A percentile compares a stretch with the other conserved stretches of the same genome.
phyloP scores from a whole-genome alignment of 2,888 invertebrate species.

The Eledona agricola region DNA sequence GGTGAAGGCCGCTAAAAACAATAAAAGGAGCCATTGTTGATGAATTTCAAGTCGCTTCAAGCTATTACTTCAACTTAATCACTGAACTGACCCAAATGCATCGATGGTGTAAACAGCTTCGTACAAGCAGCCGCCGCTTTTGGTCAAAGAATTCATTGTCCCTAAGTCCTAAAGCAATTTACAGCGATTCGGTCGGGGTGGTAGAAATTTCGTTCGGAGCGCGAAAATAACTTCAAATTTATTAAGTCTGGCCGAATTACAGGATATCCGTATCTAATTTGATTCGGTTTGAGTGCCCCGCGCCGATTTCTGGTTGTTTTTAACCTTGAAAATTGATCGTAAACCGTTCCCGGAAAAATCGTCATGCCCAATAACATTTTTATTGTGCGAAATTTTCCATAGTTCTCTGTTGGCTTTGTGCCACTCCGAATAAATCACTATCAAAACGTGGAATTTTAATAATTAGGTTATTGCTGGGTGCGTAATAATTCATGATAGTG shows the following conservation, averaged over 20 bases:
- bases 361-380: slow-evolving; percentile 5
- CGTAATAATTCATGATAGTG: slow-evolving; percentile 24
- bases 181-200: slow-evolving; percentile 20
- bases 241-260: slow-evolving; percentile 24
- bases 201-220: slow-evolving; percentile 7
- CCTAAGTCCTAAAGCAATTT: slow-evolving; percentile 20
- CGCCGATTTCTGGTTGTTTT: slow-evolving; percentile 33
- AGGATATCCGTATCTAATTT: slow-evolving; percentile 37
- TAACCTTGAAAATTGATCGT: slow-evolving; percentile 33
- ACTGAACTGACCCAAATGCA: slow-evolving; percentile 18
- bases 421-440: slow-evolving; percentile 29
- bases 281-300: slow-evolving; percentile 28
- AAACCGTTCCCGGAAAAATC: slow-evolving; percentile 15
- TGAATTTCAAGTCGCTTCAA: slow-evolving; percentile 24
- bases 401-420: slow-evolving; percentile 12
- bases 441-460: slow-evolving; percentile 28
- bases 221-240: slow-evolving; percentile 19
- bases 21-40: slow-evolving; percentile 23
- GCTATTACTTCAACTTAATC: slow-evolving; percentile 11
- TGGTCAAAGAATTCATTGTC: slow-evolving; percentile 27
- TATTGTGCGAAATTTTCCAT: slow-evolving; percentile 14
- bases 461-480: slow-evolving; percentile 24
- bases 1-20: slow-evolving; percentile 18
- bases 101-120: slow-evolving; percentile 13
- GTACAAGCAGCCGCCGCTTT: slow-evolving; percentile 1